These are phyloP conservation scores for Microctenopoma steveboyesi DNA, from an alignment of 2,797 vertebrate genomes.

Conservation along the genomic window DNA sequence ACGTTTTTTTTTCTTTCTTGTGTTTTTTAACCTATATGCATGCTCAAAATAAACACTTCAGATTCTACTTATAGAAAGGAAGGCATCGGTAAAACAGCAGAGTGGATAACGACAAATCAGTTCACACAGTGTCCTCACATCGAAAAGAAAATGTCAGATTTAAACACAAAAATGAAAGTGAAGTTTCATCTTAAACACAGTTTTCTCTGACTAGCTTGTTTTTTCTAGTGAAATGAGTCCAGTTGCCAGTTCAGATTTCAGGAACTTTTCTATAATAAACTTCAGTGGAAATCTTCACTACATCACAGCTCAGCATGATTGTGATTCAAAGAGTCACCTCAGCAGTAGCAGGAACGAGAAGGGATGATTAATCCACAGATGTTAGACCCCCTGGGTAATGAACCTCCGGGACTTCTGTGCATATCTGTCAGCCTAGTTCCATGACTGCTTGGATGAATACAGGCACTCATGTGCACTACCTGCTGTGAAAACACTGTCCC, in stretches of 20 bases:
- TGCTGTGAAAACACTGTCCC: slow-evolving; percentile 32
- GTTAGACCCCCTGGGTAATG: slow-evolving; percentile 57
- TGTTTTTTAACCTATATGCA: no score
- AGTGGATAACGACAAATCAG: no score
- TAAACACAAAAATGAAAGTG: no score
- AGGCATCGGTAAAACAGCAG: no score
- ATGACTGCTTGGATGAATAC: slow-evolving; percentile 52
- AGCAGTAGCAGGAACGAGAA: slow-evolving; percentile 22
- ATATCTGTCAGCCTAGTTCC: slow-evolving; percentile 45
- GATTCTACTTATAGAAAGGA: no score
- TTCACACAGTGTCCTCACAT: no score
- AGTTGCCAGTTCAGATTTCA: neutral
- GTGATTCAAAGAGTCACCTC: slow-evolving; percentile 18
- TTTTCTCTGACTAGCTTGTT: neutral
- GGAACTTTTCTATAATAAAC: slow-evolving; percentile 13
- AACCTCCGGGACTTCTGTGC: slow-evolving; percentile 45
- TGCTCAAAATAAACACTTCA: neutral
- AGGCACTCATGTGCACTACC: slow-evolving; percentile 13
- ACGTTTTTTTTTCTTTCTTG: no score
- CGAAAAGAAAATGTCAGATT: no score
- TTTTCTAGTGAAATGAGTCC: neutral
- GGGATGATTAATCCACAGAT: slow-evolving; percentile 34
- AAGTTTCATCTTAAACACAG: neutral
- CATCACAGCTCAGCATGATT: slow-evolving; percentile 25
- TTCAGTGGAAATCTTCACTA: slow-evolving; percentile 14